phyloP scores from a whole-genome alignment of 2,888 invertebrate genomes.

The Drosophila maculinotata region DNA sequence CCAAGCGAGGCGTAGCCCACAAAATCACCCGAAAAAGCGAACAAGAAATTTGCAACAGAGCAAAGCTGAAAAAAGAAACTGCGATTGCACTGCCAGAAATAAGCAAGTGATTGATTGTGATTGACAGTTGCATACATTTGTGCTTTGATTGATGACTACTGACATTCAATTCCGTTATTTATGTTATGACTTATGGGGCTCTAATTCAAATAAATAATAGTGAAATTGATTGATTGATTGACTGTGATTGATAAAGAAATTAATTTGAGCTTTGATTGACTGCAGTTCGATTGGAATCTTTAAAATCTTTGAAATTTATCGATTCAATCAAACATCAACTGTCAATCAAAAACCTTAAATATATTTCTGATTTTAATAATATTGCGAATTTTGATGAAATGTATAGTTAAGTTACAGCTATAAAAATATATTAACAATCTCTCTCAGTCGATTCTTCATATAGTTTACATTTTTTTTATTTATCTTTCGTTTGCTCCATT shows the following conservation, averaged over 20 bases:
- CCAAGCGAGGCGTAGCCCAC: slow-evolving; percentile 71
- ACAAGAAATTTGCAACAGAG: slow-evolving; percentile 11
- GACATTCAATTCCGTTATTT: not conserved
- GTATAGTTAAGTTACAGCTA: too few relatives aligned
- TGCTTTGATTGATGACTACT: not conserved
- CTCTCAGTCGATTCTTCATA: too few relatives aligned
- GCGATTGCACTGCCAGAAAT: slow-evolving; percentile 34
- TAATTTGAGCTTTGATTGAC: not conserved
- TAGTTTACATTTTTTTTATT: slow-evolving; percentile 6
- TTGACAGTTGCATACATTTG: slow-evolving; percentile 18
- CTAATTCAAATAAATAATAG: not conserved
- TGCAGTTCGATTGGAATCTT: too few relatives aligned
- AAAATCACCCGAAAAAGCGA: slow-evolving; percentile 58
- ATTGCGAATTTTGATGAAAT: too few relatives aligned
- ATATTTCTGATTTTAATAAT: too few relatives aligned
- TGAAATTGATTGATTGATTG: not conserved
- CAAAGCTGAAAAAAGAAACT: slow-evolving; percentile 22
- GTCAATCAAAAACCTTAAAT: not conserved
- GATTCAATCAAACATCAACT: too few relatives aligned
- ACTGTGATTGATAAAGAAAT: slow-evolving; percentile 1
- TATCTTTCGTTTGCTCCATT: not conserved
- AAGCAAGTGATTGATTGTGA: slow-evolving; percentile 33
- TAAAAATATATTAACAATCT: too few relatives aligned
- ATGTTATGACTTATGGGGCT: not conserved
- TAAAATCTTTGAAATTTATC: not conserved